Evolutionary conservation across 2,797 vertebrate species (phyloP), one percentile per base, ranked within the genome.

Genomic region (Sebastes hubbsi): DNA sequence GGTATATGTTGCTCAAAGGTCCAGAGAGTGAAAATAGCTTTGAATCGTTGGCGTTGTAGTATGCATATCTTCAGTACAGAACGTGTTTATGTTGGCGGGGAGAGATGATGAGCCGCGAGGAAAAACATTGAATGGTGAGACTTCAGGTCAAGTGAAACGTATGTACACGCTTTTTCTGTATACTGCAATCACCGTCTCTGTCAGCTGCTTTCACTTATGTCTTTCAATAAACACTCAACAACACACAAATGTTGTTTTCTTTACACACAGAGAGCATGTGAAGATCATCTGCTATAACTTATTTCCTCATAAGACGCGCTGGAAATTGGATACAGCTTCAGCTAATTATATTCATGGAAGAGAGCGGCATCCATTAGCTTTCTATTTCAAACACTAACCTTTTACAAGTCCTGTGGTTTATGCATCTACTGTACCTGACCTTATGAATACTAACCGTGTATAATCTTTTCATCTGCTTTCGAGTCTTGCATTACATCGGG

Each of bases 381-480:
- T 90, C 77, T 58, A 74, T 91, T 93, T 90, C 81, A 81, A 90
- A 89, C 59, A 34, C 72, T 80, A 87, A 93, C 86, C 91, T 91
- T 93, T 91, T 75, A 83, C 81, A 83, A 84, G 83, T 87, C 81
- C n/a, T 77, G 81, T 20, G 80, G 76, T 85, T 88, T 86, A 88
- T 81, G 82, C 81, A 76, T 82, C 30, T 20, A 42, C 38, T 42
- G 38, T 42, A 56, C 5, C 20, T 88, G 85, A 91, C 86, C 83
- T 91, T 77, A 89, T 90, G 90, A 88, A 92, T 92, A 85, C 88
- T 84, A 92, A 92, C 80, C 77, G 42, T 16, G 72, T 82, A 38
- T 89, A 85, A 88, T 92, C 72, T 88, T 87, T 80, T 61, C 73
- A 89, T 93, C 85, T 89, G 87, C 81, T 87, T 88, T 86, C 81